Conservation (phyloP, 1,140 invertebrate species). For the Metopolophium dirhodum region DNA sequence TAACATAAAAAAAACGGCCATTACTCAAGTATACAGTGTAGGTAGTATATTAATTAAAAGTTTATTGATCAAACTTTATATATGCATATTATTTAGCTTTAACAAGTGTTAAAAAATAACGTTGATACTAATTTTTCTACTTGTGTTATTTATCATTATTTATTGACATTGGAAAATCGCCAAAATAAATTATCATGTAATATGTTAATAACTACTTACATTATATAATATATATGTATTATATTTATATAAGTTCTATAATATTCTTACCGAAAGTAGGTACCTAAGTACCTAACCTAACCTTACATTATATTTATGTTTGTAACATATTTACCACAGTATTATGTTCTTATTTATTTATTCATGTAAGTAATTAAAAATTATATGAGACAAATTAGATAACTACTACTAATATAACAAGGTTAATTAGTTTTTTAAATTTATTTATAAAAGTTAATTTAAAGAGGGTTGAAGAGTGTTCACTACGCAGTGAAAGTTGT, state of each 20-base stretch:
- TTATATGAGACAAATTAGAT: background rate
- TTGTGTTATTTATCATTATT: background rate
- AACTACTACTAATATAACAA: background rate
- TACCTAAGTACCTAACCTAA: background rate
- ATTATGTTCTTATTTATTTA: constrained; percentile 1
- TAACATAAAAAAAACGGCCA: background rate
- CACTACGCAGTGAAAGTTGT: background rate
- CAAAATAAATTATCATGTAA: background rate
- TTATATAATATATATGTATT: background rate
- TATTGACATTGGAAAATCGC: background rate
- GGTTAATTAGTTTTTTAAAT: constrained; percentile 17
- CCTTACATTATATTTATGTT: background rate
- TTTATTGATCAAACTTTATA: constrained; percentile 40
- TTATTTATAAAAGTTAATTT: constrained; percentile 11
- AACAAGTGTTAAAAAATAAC: background rate
- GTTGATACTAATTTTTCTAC: background rate
- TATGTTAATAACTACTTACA: background rate
- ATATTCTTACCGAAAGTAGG: background rate
- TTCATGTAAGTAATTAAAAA: background rate
- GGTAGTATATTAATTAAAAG: constrained; percentile 21
- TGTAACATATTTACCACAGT: background rate
- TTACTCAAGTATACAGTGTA: background rate
- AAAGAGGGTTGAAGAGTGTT: background rate
- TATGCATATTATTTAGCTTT: background rate
- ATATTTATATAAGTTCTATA: background rate